Conservation (phyloP, 2,113 vertebrate species). For the Corythaeola cristata region DNA sequence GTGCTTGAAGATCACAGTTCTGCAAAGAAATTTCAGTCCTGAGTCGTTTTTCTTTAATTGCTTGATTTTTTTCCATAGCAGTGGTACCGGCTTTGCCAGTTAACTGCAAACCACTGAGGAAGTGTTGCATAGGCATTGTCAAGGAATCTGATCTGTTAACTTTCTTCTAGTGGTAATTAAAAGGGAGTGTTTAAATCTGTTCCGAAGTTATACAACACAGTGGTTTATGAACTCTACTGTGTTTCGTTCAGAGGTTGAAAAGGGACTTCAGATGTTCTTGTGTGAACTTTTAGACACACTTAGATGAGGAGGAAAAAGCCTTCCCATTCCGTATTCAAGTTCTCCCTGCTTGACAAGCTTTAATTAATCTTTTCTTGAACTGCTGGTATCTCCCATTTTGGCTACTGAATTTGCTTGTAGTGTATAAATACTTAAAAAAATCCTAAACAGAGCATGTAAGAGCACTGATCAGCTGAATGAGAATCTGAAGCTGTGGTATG, state of each 20-base stretch:
- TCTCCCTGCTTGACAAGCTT: neutral
- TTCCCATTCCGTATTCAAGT: neutral
- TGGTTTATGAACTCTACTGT: neutral
- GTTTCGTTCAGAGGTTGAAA: neutral
- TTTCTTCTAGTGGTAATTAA: neutral
- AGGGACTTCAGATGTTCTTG: neutral
- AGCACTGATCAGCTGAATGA: neutral
- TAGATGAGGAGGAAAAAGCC: neutral
- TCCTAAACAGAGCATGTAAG: neutral
- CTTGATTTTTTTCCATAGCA: neutral
- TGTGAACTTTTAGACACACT: neutral
- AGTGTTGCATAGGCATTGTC: neutral
- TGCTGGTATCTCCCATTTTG: neutral
- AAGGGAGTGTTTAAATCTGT: neutral
- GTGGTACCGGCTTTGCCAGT: neutral
- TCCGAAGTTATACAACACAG: neutral
- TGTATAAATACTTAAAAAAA: neutral
- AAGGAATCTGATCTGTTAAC: neutral
- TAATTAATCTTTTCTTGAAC: neutral
- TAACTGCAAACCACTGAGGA: neutral
- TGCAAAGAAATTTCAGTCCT: neutral
- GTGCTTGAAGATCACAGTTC: neutral
- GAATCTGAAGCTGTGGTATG: neutral
- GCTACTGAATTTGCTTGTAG: neutral
- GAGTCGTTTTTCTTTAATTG: neutral